Evolutionary conservation across 1,140 invertebrate species (phyloP), one percentile per base, ranked within the genome.

Genomic region (Bombus fervidus): DNA sequence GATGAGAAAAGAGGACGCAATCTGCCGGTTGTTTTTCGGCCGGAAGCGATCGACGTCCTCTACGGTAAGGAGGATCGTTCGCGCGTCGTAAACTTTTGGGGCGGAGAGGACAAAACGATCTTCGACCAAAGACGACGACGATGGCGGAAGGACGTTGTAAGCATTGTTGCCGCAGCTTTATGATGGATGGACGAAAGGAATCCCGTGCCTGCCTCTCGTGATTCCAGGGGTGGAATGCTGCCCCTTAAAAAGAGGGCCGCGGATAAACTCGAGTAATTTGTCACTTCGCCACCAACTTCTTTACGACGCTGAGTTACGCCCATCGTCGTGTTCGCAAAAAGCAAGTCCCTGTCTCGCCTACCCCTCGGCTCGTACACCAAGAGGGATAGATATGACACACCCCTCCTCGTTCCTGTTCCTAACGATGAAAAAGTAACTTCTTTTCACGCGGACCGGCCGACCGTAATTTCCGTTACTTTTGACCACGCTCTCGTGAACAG

Each of bases 251-350:
- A 91, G 91, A 88, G 86, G 83, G 83, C 85, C 78, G 83, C 86
- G 90, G 90, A 94, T 92, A 93, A 93, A 94, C 93, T 93, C 90
- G 69, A 89, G 92, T 93, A 92, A 94, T 94, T 93, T 93, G 92
- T 93, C 93, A 93, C 92, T 90, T 89, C 82, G 84, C 85, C 84
- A 83, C 81, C 80, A 87, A 90, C 86, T 89, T 81, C 75, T 77
- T 85, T 89, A 86, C 89, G 85, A 91, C 86, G 41, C 87, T 76
- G 62, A 69, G 87, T 71, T 81, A 88, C 81, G 73, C 88, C 87
- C 87, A 86, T 91, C 82, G 73, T 91, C 91, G 89, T 88, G 87
- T 87, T 91, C 83, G 90, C 93, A 93, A 92, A 93, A 89, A 62
- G 12, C 72, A 64, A 75, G 75, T 73, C 88, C 73, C 68, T 79